Base-by-base conservation (phyloP, 2,113 vertebrate species). In the Odocoileus hemionus region DNA sequence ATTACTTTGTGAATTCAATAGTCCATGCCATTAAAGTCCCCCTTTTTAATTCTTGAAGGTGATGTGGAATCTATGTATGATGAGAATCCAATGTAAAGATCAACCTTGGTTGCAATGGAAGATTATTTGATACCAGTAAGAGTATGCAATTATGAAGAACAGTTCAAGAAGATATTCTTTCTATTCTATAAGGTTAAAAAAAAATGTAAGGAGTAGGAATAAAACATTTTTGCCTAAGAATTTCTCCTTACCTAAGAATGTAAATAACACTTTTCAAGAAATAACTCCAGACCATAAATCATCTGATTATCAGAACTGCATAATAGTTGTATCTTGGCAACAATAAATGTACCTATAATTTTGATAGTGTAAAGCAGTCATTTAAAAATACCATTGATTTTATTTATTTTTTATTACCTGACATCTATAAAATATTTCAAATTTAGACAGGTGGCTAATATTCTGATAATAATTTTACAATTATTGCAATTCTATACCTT, bases 1-100 rank as follows among this genome's bases (percentile, higher is more conserved):
- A 82, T 92, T 89, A 94, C 45, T 89, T 95, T 86, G 52, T 89
- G 33, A 96, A 95, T 67, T 91, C 78, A 94, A 95, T 80, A 97
- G 94, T 86, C 76, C 90, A 13, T 57, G 80, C 14, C 36, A 93
- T 89, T 88, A 79, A 90, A 96, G n/a, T 43, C n/a, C 39, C 7
- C 61, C 55, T 92, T 93, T 85, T 61, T 94, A 94, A 96, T 96
- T 92, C 67, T 89, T 89, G 95, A 92, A 94, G 86, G 84, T 95
- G 39, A 96, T 30, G 26, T 9, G 25, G 58, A 91, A 93, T 80
- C 30, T 86, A 83, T 90, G 60, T 57, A 76, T 94, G 55, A 91
- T 94, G 74, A 91, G 89, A 97, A 86, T 94, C 61, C 54, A 97
- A 86, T 58, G 67, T 50, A 95, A 96, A 96, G 76, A 97, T 94